These are phyloP conservation scores for Boulengeromyrus knoepffleri DNA, from an alignment of 2,113 vertebrate genomes.

Conservation along the genomic window DNA sequence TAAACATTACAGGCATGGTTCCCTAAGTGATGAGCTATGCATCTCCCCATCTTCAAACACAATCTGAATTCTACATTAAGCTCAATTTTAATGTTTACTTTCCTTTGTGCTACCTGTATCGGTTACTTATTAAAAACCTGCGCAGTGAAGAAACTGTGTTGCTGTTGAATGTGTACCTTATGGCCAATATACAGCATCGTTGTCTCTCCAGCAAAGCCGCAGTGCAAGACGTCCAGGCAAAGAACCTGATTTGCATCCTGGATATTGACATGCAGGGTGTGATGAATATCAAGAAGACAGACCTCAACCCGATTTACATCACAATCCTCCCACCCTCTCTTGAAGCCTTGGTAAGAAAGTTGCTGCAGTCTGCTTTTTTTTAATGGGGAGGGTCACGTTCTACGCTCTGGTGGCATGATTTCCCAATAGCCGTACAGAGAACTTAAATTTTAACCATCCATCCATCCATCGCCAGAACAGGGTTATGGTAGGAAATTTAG, in stretches of 20 bases:
- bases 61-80: neutral
- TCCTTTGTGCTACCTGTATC: neutral
- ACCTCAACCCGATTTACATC: constrained; percentile 83
- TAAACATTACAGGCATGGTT: neutral
- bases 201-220: constrained; percentile 72
- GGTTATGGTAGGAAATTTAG: neutral
- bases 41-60: neutral
- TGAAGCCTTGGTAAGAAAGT: constrained; percentile 70
- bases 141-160: neutral
- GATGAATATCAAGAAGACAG: constrained; percentile 81
- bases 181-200: neutral
- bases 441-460: neutral
- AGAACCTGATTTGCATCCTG: constrained; percentile 90
- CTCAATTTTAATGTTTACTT: neutral
- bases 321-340: constrained; percentile 84
- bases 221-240: constrained; percentile 77
- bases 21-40: neutral
- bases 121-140: neutral
- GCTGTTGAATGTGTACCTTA: neutral
- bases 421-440: neutral
- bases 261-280: constrained; percentile 96
- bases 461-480: neutral
- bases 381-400: neutral
- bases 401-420: neutral
- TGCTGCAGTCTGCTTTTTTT: neutral